Conservation (phyloP, 2,888 invertebrate genomes). For the Sarcophaga rosellei region DNA sequence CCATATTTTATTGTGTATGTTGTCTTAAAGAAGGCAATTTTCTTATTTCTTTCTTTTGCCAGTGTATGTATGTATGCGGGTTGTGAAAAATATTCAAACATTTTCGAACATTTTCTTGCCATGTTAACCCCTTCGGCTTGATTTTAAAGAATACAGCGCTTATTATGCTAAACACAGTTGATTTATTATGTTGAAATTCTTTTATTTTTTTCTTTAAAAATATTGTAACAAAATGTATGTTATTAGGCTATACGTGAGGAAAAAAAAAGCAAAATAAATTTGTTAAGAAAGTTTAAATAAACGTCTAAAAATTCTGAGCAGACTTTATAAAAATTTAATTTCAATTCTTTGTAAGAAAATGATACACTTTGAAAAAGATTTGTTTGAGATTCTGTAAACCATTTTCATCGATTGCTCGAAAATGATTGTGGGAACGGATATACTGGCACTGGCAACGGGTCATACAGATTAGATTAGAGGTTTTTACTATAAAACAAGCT, state of each 20-base stretch:
- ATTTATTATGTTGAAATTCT: conserved; percentile 27
- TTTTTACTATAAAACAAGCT: too few relatives aligned
- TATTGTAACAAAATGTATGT: not conserved
- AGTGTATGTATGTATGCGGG: not conserved
- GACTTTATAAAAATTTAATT: too few relatives aligned
- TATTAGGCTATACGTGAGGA: not conserved
- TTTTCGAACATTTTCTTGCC: conserved; percentile 3
- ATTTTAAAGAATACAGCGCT: conserved; percentile 7
- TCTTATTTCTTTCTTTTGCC: not conserved
- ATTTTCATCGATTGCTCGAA: too few relatives aligned
- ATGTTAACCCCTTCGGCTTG: conserved; percentile 31
- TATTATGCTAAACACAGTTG: conserved; percentile 23
- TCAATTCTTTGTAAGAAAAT: too few relatives aligned
- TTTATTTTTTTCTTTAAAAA: not conserved
- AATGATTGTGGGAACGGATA: too few relatives aligned
- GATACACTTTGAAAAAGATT: too few relatives aligned
- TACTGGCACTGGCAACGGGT: too few relatives aligned
- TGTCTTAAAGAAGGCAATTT: not conserved
- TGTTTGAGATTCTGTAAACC: too few relatives aligned
- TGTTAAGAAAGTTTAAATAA: too few relatives aligned
- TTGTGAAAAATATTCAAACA: not conserved
- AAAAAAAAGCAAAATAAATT: too few relatives aligned
- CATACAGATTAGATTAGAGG: too few relatives aligned
- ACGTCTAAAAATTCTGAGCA: too few relatives aligned
- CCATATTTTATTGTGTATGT: not conserved